Evolutionary conservation across 2,113 vertebrate species (phyloP).

Genomic region (Aphyosemion australe): DNA sequence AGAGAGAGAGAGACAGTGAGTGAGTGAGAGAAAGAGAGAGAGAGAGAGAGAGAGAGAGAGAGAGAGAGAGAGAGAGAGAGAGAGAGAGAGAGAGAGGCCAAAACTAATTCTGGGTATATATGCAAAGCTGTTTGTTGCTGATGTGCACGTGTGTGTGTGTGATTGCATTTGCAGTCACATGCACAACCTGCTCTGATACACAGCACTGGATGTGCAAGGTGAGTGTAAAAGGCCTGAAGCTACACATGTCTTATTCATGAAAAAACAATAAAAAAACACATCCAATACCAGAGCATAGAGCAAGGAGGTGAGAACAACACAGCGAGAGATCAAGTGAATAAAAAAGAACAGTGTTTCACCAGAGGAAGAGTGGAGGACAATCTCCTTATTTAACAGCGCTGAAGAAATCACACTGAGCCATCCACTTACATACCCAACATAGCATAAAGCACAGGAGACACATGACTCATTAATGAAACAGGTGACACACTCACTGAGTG

Average conservation of each 20-base stretch:
- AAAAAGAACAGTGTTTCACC: background rate
- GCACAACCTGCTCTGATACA: background rate
- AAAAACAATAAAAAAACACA: slow-evolving; percentile 57
- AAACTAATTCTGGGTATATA: slow-evolving; percentile 17
- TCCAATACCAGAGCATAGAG: slow-evolving; percentile 30
- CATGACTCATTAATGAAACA: slow-evolving; percentile 38
- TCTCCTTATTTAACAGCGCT: slow-evolving; percentile 26
- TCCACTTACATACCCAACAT: slow-evolving; percentile 29
- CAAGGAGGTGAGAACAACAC: background rate
- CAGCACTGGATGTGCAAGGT: slow-evolving; percentile 11
- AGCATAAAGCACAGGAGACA: slow-evolving; percentile 28
- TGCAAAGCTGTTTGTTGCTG: slow-evolving; percentile 14
- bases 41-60: no score
- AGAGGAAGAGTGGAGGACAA: background rate
- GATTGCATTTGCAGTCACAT: background rate
- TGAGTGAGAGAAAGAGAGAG: no score
- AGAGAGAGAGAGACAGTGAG: no score
- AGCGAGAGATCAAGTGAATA: slow-evolving; percentile 8
- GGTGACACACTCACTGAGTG: slow-evolving; percentile 32
- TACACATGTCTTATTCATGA: slow-evolving; percentile 56
- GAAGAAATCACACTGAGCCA: slow-evolving; percentile 29
- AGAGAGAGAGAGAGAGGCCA: no score
- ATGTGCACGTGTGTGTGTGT: background rate
- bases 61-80: no score
- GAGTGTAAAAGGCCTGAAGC: slow-evolving; percentile 41